Evolutionary conservation across 1,140 invertebrate genomes (phyloP).

Genomic region (Palaemon carinicauda): DNA sequence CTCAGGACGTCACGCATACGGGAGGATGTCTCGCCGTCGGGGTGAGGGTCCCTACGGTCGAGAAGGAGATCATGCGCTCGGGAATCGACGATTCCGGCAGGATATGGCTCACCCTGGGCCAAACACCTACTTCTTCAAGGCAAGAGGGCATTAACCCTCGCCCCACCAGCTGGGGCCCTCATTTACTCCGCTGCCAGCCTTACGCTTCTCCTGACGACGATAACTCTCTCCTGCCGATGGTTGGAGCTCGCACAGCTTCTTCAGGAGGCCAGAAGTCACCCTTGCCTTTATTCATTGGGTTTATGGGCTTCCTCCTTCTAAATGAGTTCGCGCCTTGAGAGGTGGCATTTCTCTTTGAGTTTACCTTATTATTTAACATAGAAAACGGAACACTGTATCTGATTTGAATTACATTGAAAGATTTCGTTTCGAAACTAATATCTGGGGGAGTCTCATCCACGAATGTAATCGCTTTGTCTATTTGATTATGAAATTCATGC

Average conservation of each 20-base stretch:
- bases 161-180: conserved; percentile 40
- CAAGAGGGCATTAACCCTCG: background rate
- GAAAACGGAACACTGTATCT: too few species aligned
- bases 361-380: too few species aligned
- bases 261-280: background rate
- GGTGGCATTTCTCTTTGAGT: too few species aligned
- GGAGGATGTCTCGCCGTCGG: conserved; percentile 34
- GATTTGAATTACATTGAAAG: too few species aligned
- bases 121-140: conserved; percentile 10
- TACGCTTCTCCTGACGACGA: background rate
- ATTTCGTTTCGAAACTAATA: too few species aligned
- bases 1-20: conserved; percentile 28
- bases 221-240: conserved; percentile 25
- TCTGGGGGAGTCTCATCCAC: too few species aligned
- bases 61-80: conserved; percentile 34
- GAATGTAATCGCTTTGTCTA: too few species aligned
- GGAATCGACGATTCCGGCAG: conserved; percentile 28
- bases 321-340: too few species aligned
- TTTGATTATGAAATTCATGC: too few species aligned
- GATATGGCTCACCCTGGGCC: conserved; percentile 35
- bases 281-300: background rate
- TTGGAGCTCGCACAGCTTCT: conserved; percentile 37
- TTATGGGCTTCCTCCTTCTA: too few species aligned
- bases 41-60: conserved; percentile 22
- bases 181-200: conserved; percentile 4